Base-by-base conservation (phyloP, 53 echinoderm and acorn worm genomes). In the Crossaster papposus region DNA sequence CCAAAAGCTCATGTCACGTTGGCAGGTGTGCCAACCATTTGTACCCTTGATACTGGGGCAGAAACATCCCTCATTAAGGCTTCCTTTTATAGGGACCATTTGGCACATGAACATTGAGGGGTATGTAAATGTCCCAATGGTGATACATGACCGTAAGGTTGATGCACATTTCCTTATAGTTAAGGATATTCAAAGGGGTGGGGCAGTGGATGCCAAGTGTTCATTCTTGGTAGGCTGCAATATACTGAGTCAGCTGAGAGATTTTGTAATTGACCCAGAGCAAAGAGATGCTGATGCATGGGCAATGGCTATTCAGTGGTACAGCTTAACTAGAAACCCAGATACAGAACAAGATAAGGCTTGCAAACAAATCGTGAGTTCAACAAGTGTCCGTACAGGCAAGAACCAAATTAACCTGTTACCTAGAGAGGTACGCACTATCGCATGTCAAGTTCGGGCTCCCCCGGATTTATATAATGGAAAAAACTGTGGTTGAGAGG, bases 1-100 rank as follows among this genome's bases (percentile, higher is more conserved):
- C 79, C 79, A 51, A 79, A 24, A 53, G 79, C 79, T 51, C 23
- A 53, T 20, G 53, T 79, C 9, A 79, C 80, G 12, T 31, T 80
- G 80, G 80, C 80, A 17, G 80, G 80, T 30, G 80, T 80, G 80
- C 31, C 80, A 14, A 31, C 18, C 2, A 55, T 29, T 26, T 80
- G 80, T 80, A n/a, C n/a, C n/a, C n/a, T n/a, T n/a, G n/a, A n/a
- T n/a, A n/a, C n/a, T n/a, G n/a, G n/a, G n/a, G n/a, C 54, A 79
- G 79, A 79, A 51, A 80, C 80, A 28, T 80, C 80, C 14, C 34
- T 79, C 14, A 51, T 79, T 53, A 79, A 53, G 23, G 51, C 51
- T 10, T 79, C 80, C 28, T 80, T 80, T 30, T 80, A 80, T 37
- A 77, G 0, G 38, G 77, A 77, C 23, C 77, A 77, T 12, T 26